Conservation (phyloP, 1,140 invertebrate genomes). For the Linepithema humile region DNA sequence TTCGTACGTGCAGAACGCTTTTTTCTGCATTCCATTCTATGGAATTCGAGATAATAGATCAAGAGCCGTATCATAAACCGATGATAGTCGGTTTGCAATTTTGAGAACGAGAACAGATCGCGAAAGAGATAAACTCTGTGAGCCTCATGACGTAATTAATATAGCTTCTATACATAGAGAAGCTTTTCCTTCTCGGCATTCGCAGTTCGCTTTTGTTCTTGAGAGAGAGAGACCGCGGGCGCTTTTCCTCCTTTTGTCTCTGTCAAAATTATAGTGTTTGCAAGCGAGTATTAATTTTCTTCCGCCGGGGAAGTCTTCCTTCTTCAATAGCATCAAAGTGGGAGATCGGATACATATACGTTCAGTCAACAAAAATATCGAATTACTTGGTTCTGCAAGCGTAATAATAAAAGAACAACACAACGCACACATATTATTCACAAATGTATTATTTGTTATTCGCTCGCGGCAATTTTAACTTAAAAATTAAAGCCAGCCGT, state of each 20-base stretch:
- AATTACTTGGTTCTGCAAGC: not conserved
- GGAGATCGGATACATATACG: not conserved
- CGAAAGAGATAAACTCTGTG: not conserved
- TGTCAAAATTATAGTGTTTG: conserved; percentile 25
- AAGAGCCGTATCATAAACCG: not conserved
- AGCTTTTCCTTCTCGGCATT: not conserved
- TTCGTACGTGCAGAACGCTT: not conserved
- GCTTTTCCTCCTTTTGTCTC: not conserved
- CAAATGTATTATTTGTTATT: not conserved
- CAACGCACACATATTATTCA: not conserved
- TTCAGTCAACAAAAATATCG: not conserved
- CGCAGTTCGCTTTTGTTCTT: not conserved
- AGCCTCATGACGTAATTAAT: not conserved
- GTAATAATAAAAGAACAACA: not conserved
- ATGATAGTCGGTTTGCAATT: not conserved
- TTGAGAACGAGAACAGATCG: not conserved
- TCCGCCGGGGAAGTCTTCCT: not conserved
- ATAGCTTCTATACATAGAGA: not conserved
- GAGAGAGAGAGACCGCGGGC: not conserved
- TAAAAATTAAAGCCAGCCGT: not conserved
- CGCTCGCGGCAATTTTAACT: not conserved
- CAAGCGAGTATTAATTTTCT: conserved; percentile 13
- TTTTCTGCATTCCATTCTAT: not conserved
- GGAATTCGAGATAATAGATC: not conserved
- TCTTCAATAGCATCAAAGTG: not conserved